Percentiles rank a stretch among this genome's conserved stretches.
Conservation (phyloP, 1,140 invertebrate genomes). For the Metopolophium dirhodum region DNA sequence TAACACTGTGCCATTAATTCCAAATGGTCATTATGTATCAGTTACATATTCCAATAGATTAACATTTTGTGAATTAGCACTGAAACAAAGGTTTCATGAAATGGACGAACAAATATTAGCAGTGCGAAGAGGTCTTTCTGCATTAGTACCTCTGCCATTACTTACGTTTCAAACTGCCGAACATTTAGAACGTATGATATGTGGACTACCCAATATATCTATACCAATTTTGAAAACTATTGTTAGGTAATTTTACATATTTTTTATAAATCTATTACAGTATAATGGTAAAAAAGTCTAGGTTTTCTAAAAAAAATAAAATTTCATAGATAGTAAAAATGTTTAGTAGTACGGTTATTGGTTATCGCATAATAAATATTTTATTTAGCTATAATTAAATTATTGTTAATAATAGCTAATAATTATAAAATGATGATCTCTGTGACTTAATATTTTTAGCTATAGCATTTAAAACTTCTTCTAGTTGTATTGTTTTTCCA, state of each 20-base stretch:
- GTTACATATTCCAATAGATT: constrained; percentile 70
- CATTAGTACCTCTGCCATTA: constrained; percentile 72
- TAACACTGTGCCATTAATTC: constrained; percentile 68
- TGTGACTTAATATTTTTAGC: no score
- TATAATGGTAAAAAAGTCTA: no score
- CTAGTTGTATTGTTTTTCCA: no score
- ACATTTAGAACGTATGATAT: constrained; percentile 72
- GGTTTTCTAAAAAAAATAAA: no score
- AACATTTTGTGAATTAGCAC: constrained; percentile 71
- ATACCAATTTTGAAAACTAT: constrained; percentile 71
- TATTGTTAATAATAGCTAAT: no score
- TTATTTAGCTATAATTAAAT: no score
- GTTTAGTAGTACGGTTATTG: no score
- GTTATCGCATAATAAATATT: no score
- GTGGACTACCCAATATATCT: constrained; percentile 72
- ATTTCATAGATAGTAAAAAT: no score
- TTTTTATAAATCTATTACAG: not conserved
- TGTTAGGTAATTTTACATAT: constrained; percentile 66
- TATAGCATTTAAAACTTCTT: no score
- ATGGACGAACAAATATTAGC: constrained; percentile 71
- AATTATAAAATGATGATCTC: no score
- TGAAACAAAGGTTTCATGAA: constrained; percentile 71
- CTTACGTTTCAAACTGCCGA: constrained; percentile 70
- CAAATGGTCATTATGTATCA: constrained; percentile 69
- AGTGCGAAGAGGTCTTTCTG: constrained; percentile 72